Evolutionary conservation across 37 sponge, comb jelly and placozoan species (phyloP).

Genomic region (Haliclona indistincta): DNA sequence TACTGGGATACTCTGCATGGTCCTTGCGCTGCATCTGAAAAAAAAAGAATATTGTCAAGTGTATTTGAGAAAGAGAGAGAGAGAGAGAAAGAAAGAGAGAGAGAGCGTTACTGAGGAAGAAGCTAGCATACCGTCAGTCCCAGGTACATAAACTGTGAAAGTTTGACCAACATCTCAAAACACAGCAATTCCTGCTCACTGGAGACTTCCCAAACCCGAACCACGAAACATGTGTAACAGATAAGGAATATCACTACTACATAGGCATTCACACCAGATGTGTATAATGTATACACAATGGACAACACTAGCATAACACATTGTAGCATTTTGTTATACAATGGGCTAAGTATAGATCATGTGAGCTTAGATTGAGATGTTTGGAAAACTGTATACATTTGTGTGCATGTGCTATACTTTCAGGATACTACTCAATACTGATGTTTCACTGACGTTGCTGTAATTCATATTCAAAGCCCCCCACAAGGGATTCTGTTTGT

Average conservation of each 20-base stretch:
- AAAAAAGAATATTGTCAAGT: not conserved
- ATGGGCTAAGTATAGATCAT: not conserved
- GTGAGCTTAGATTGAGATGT: not conserved
- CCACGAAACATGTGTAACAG: conserved; percentile 27
- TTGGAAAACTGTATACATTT: not conserved
- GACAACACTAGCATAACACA: too few relatives aligned
- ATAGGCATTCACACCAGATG: not conserved
- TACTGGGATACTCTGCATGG: conserved; percentile 37
- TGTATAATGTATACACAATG: too few relatives aligned
- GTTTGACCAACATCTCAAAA: conserved; percentile 37
- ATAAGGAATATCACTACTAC: not conserved
- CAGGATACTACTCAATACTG: conserved; percentile 23
- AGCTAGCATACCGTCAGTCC: conserved; percentile 24
- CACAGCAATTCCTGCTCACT: conserved; percentile 2
- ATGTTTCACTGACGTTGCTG: not conserved
- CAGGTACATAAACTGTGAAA: conserved; percentile 37
- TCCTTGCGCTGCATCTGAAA: conserved; percentile 42
- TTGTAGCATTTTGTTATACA: too few relatives aligned
- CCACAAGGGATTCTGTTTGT: conserved; percentile 45
- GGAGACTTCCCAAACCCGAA: conserved; percentile 24
- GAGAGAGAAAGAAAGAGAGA: not conserved
- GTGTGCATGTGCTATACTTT: not conserved
- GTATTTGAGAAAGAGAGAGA: not conserved
- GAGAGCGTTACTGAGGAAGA: not conserved
- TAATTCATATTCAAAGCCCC: conserved; percentile 28